Evolutionary conservation across 2,888 invertebrate species (phyloP).

Genomic region (Chymomyza caudatula): DNA sequence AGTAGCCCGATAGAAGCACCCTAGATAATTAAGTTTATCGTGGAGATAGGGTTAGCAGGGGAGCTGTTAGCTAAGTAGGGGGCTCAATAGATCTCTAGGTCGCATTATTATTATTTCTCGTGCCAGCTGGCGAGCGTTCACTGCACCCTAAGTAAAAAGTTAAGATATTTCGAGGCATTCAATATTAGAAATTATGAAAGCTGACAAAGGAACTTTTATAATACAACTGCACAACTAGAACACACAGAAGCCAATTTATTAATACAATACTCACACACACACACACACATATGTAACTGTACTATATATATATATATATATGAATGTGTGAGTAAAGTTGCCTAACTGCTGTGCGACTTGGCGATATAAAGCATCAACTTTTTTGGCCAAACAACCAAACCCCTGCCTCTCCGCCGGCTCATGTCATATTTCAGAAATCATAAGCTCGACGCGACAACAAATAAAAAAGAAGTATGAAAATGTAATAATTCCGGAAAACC

Average conservation of each 20-base stretch:
- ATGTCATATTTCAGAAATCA: conserved; percentile 76
- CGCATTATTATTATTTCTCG: too few relatives aligned
- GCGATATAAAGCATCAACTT: neutral
- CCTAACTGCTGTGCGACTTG: neutral
- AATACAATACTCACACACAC: neutral
- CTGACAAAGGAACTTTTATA: neutral
- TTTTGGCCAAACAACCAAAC: conserved; percentile 9
- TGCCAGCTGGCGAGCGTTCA: neutral
- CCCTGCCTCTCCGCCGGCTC: conserved; percentile 17
- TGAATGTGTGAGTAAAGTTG: neutral
- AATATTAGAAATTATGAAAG: conserved; percentile 33
- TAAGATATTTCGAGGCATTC: conserved; percentile 52
- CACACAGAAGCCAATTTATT: neutral
- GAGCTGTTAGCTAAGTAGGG: too few relatives aligned
- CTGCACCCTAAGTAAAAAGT: conserved; percentile 31
- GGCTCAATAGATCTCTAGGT: too few relatives aligned
- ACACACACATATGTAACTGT: too few relatives aligned
- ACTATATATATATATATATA: too few relatives aligned
- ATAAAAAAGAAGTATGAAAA: conserved; percentile 74
- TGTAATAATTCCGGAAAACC: conserved; percentile 71
- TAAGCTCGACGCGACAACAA: conserved; percentile 72
- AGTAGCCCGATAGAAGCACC: too few relatives aligned
- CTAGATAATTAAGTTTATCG: too few relatives aligned
- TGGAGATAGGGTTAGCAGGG: too few relatives aligned
- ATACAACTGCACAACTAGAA: neutral